Evolutionary conservation across 2,797 vertebrate genomes (phyloP), one percentile per base, ranked within the genome.

Genomic region (Rhyacichthys aspro): DNA sequence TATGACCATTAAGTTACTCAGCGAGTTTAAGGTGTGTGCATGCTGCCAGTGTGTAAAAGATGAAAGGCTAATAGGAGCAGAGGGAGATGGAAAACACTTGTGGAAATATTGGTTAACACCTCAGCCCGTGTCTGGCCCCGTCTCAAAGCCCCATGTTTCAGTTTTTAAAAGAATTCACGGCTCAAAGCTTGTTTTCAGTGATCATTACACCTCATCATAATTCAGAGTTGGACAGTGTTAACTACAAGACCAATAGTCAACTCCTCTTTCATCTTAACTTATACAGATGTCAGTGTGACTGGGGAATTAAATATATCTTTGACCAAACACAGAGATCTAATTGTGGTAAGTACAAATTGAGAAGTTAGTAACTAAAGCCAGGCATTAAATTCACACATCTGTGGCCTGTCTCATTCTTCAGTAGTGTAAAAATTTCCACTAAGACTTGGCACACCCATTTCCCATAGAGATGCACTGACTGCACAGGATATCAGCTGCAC

Each of bases 401-500:
- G 23, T 33, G 12, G 43, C 14, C 3, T 5, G 32, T 32, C 12
- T 9, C 53, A 8, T 11, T 19, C 49, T 28, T 28, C 39, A 33
- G 18, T 14, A 16, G 18, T 17, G 63, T 23, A 19, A 43, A 59
- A 33, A 7, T 46, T 42, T 61, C 55, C 12, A 39, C 11, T 38
- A 18, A 3, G 17, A 38, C 7, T 60, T 44, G 58, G 17, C 67
- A 50, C 59, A 72, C 63, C 66, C 63, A 59, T 44, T 53, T 28
- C 58, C 48, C 50, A 33, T 0, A 10, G 39, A 55, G 46, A 71
- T 50, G 3, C 9, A 34, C 41, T 15, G 50, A 37, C 49, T 68
- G 60, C 50, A 34, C 63, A 43, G 57, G 55, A 69, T 58, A 76
- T 82, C 79, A 76, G 73, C 76, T 79, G 63, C 55, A 10, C 44